Percentiles rank a stretch among this genome's conserved stretches.
phyloP scores from a whole-genome alignment of 2,797 vertebrate species.

The Gobionotothen gibberifrons region DNA sequence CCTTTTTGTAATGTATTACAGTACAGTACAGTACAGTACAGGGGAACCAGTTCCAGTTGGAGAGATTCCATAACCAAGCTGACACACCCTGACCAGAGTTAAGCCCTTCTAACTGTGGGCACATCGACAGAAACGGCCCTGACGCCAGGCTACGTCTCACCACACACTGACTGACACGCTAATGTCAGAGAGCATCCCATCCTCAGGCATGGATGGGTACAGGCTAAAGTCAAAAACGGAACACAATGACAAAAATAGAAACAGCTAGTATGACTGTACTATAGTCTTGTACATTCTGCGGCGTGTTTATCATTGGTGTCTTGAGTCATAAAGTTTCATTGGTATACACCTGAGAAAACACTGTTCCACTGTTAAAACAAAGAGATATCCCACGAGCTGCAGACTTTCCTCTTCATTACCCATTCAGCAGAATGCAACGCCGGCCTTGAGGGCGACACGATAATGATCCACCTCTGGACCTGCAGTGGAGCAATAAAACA shows the following conservation, averaged over 20 bases:
- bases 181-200: slow-evolving; percentile 22
- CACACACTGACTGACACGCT: slow-evolving; percentile 39
- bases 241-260: neutral
- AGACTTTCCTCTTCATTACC: slow-evolving; percentile 37
- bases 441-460: slow-evolving; percentile 24
- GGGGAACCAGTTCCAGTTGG: slow-evolving; percentile 18
- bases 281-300: neutral
- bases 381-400: neutral
- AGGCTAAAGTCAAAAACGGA: neutral
- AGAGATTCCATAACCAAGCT: slow-evolving; percentile 28
- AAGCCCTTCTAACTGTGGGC: slow-evolving; percentile 34
- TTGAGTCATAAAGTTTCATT: neutral
- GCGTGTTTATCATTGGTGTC: slow-evolving; percentile 17
- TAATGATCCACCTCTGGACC: slow-evolving; percentile 58
- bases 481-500: slow-evolving; percentile 53
- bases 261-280: neutral
- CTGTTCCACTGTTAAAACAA: slow-evolving; percentile 15
- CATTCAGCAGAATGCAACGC: slow-evolving; percentile 39
- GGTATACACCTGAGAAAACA: slow-evolving; percentile 19
- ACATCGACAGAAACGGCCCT: slow-evolving; percentile 23
- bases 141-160: slow-evolving; percentile 54
- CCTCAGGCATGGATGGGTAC: neutral
- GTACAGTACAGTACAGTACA: neutral
- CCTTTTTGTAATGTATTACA: neutral
- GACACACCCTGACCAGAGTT: slow-evolving; percentile 69